Base-by-base conservation (phyloP, 2,888 invertebrate species). In the Ischnura elegans region DNA sequence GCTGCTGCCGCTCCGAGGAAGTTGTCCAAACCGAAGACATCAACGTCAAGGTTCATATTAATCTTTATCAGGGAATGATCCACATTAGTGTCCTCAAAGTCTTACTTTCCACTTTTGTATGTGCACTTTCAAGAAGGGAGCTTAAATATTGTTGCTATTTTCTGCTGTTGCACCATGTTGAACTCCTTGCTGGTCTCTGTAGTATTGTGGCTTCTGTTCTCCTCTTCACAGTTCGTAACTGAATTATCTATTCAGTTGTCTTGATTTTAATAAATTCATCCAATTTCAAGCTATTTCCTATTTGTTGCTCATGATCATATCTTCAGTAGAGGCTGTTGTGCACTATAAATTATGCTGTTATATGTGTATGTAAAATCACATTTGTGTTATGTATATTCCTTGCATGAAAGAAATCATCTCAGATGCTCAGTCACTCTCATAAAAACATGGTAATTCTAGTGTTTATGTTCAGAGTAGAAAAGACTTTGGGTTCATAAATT, bases 1-100 rank as follows among this genome's bases (percentile, higher is more conserved):
- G 95, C 95, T n/a, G 95, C 96, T 94, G 96, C 96, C 93, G 97
- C 97, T 84, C 97, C 97, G 90, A 97, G 97, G 94, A 98, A 97
- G 96, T 96, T 97, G 94, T 97, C 97, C 29, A 97, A 97, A 95
- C 96, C 97, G 47, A 97, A 97, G 95, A 96, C 96, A 66, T 97
- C 86, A 2, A 93, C 87, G 25, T 93, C 93, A 45, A 93, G 93
- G 93, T 93, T 55, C 46, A 47, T 47, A 43, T 2, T 87, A 87
- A 8, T 43, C 43, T 47, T n/a, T n/a, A n/a, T n/a, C n/a, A 8
- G 19, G 36, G 46, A 36, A 16, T 87, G 47, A 19, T 87, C 2
- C 6, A 8, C 45, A 25, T 0, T 76, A 25, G 42, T 43, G n/a
- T 25, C 51, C 8, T 2, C 10, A n/a, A n/a, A 8, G n/a, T 61